A percentile compares a stretch with the other conserved stretches of the same genome.
Conservation (phyloP, 2,888 invertebrate genomes). For the Sarcophaga rosellei region DNA sequence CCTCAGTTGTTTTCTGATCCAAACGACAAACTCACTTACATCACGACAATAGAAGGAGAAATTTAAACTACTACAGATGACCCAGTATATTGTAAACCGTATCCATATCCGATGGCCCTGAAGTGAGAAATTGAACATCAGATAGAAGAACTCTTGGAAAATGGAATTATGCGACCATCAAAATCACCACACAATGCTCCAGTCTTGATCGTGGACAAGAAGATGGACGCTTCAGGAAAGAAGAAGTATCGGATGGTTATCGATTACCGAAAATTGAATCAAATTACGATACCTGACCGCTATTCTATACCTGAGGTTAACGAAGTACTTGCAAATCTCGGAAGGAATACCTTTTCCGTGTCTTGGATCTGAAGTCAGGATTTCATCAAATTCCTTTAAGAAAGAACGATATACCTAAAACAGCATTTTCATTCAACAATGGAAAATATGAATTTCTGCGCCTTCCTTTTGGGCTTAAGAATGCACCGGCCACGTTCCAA, state of each 20-base stretch:
- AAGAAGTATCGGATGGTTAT: conserved; percentile 6
- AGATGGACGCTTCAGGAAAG: neutral
- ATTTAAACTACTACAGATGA: too few relatives aligned
- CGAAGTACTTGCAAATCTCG: neutral
- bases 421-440: too few relatives aligned
- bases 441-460: too few relatives aligned
- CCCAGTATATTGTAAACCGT: conserved; percentile 27
- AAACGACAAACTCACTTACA: too few relatives aligned
- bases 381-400: neutral
- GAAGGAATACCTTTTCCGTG: neutral
- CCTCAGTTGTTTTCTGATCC: too few relatives aligned
- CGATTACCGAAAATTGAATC: neutral
- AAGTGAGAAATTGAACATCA: neutral
- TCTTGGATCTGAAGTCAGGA: neutral
- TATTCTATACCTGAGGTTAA: neutral
- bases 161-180: neutral
- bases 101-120: conserved; percentile 49
- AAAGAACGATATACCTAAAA: too few relatives aligned
- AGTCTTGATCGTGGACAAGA: neutral
- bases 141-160: neutral
- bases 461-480: too few relatives aligned
- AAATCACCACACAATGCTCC: neutral
- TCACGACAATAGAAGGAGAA: neutral
- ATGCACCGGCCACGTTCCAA: too few relatives aligned
- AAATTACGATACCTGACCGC: neutral